Percentiles rank a stretch among this genome's conserved stretches.
Evolutionary conservation across 2,113 vertebrate species (phyloP).

Genomic region (Alosa alosa): DNA sequence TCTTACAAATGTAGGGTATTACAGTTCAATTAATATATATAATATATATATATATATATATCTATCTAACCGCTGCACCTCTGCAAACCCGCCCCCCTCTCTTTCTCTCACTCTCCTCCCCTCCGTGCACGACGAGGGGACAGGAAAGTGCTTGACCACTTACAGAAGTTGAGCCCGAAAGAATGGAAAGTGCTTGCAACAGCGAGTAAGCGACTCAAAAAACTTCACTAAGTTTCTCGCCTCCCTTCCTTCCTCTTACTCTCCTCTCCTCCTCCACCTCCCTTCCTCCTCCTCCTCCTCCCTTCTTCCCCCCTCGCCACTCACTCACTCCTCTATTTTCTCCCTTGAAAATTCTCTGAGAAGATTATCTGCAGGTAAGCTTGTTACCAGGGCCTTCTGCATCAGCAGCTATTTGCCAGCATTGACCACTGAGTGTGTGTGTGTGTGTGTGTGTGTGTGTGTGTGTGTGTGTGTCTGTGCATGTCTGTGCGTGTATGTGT

Average conservation of each 20-base stretch:
- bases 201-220: slow-evolving; percentile 21
- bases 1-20: not conserved
- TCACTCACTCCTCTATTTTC: slow-evolving; percentile 16
- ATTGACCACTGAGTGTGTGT: slow-evolving; percentile 30
- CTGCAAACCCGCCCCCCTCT: not conserved
- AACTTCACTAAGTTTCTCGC: slow-evolving; percentile 1
- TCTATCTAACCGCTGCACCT: not conserved
- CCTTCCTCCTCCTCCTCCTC: not conserved
- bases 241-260: not conserved
- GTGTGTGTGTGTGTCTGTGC: slow-evolving; percentile 34
- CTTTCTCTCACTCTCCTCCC: not conserved
- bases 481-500: slow-evolving; percentile 20
- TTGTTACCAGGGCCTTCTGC: slow-evolving; percentile 13
- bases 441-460: slow-evolving; percentile 11
- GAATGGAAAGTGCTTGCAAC: slow-evolving; percentile 23
- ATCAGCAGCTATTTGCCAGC: slow-evolving; percentile 20
- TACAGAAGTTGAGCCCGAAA: slow-evolving; percentile 25
- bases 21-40: too few relatives aligned
- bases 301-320: not conserved
- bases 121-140: not conserved
- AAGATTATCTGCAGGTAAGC: slow-evolving; percentile 21
- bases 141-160: slow-evolving; percentile 12
- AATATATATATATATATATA: not conserved
- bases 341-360: slow-evolving; percentile 19
- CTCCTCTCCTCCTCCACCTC: not conserved